These are phyloP conservation scores for Chondrilla cf. caribensis DNA, from an alignment of 37 sponge, comb jelly and placozoan genomes.

Conservation along the genomic window DNA sequence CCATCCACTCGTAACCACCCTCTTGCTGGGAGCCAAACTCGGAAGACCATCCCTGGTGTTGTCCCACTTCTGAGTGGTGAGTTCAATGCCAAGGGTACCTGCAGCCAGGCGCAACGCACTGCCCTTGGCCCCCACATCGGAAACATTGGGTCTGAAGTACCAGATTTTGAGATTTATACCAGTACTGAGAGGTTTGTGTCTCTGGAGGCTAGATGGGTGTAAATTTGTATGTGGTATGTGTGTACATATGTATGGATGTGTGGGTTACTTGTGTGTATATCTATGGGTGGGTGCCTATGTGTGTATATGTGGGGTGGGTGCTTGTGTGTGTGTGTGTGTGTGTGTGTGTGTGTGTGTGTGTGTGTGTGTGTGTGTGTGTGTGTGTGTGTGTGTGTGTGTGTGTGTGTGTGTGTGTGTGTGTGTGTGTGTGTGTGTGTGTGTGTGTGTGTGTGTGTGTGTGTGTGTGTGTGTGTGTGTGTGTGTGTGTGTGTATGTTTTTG, in stretches of 20 bases:
- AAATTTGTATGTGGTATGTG: slow-evolving; percentile 6
- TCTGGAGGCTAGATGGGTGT: background rate
- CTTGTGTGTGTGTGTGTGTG: background rate
- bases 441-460: too few species aligned
- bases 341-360: slow-evolving; percentile 29
- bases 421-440: too few species aligned
- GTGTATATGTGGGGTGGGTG: slow-evolving; percentile 19
- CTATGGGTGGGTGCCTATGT: slow-evolving; percentile 4
- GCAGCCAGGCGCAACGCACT: background rate
- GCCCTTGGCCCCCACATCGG: background rate
- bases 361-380: slow-evolving; percentile 27
- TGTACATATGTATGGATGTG: slow-evolving; percentile 1
- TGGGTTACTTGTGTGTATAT: background rate
- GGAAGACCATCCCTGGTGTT: background rate
- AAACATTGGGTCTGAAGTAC: background rate
- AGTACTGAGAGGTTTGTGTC: slow-evolving; percentile 1
- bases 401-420: slow-evolving; percentile 6
- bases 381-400: slow-evolving; percentile 10
- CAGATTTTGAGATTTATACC: background rate
- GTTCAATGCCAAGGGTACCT: slow-evolving; percentile 5
- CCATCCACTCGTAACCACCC: background rate
- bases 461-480: background rate
- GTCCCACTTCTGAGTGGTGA: slow-evolving; percentile 9
- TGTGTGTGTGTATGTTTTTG: background rate
- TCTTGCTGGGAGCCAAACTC: background rate